A percentile compares a stretch with the other conserved stretches of the same genome.
Evolutionary conservation across 2,888 invertebrate species (phyloP).

Genomic region (Chironomus riparius): DNA sequence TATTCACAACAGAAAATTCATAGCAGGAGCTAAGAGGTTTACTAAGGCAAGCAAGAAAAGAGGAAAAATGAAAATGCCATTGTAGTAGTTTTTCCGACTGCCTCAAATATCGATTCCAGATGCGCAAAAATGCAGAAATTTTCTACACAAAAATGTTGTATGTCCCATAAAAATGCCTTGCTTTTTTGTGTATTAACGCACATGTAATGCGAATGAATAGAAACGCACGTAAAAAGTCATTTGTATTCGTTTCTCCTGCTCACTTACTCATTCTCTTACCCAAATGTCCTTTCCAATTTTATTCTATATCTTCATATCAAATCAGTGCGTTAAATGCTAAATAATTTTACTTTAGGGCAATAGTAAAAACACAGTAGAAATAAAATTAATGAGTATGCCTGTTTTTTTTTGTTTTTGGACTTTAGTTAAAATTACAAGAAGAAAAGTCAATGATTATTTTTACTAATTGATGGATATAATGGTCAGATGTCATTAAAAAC

Average conservation of each 20-base stretch:
- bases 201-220: background rate
- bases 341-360: background rate
- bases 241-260: background rate
- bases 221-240: slow-evolving; percentile 6
- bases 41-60: too few relatives aligned
- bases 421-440: too few relatives aligned
- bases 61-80: background rate
- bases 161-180: slow-evolving; percentile 24
- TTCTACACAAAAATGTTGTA: slow-evolving; percentile 6
- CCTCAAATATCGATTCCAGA: slow-evolving; percentile 22
- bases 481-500: too few relatives aligned
- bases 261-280: background rate
- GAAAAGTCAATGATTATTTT: too few relatives aligned
- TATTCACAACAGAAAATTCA: background rate
- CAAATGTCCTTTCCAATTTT: too few relatives aligned
- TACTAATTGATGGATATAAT: too few relatives aligned
- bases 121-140: slow-evolving; percentile 24
- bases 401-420: too few relatives aligned
- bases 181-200: background rate
- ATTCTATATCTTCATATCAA: too few relatives aligned
- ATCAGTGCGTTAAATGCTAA: too few relatives aligned
- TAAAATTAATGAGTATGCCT: background rate
- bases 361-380: background rate
- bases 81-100: slow-evolving; percentile 21
- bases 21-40: too few relatives aligned